Evolutionary conservation across 2,888 invertebrate species (phyloP), one percentile per base, ranked within the genome.

Genomic region (Leptinotarsa juncta): DNA sequence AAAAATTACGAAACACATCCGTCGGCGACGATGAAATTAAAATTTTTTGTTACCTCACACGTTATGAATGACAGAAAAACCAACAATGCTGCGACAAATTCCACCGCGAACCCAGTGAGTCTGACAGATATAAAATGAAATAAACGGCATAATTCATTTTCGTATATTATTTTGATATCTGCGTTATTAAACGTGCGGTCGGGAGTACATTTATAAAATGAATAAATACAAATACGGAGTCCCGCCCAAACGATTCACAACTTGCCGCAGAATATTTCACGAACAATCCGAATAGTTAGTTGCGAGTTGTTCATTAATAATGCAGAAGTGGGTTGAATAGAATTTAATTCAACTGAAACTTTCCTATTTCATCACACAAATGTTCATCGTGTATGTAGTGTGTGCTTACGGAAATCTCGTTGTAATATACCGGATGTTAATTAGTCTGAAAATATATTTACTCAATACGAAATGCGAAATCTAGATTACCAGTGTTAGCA

Each of bases 41-140:
- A 68, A 15, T 68, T 68, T 69, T 69, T 69, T 69, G 12, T 42
- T 60, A 7, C 3, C 20, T 15, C 62, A 26, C 53, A 16, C 69
- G 69, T 42, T 69, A 60, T 69, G 69, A 69, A 69, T 69, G 69
- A 69, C 69, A 57, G 69, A 69, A 69, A 69, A 69, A 69, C 69
- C 69, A 69, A 48, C 69, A 69, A 53, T 10, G 48, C 55, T 60
- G 69, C 69, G 69, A 69, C 69, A 69, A 69, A 69, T 60, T 48
- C 12, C 68, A 55, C 60, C 48, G 57, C 48, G 60, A 57, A 32
- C 55, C 57, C 69, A 69, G 57, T 69, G 69, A 69, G 4, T 69
- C 69, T 69, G 69, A 57, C 69, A 69, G 69, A 53, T 57, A 60
- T 69, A 48, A 69, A 69, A 69, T 69, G 69, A 69, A 60, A 69